Evolutionary conservation across 2,888 invertebrate genomes (phyloP), one percentile per base, ranked within the genome.

Genomic region (Polydrusus cervinus): DNA sequence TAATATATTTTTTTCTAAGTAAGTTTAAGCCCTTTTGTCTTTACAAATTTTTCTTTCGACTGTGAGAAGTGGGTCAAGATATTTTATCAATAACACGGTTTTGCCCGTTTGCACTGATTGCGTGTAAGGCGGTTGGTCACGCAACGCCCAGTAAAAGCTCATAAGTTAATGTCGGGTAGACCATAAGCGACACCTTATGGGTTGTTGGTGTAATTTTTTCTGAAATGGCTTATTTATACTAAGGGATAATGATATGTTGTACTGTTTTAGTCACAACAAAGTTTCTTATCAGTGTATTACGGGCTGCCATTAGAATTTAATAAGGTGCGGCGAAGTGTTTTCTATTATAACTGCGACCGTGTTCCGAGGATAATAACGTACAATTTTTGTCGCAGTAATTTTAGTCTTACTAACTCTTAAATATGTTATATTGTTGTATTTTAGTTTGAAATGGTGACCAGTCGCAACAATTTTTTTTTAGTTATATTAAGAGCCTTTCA

Each of bases 41-140:
- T n/a, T 5, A 10, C n/a, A 53, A 25, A 57, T 38, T 57, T 57
- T 57, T 3, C 57, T 57, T 34, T 57, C 57, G 16, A 14, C 5
- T 16, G 16, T 57, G 25, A 34, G 16, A 57, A 57, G 57, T 57
- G 57, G 57, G 57, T 57, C 57, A 57, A 57, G 57, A 57, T 57
- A 57, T 57, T 57, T 57, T 57, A 57, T 57, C 57, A 57, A 34
- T 57, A 57, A 57, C 57, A 38, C 34, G 38, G 38, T 57, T n/a
- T 9, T 38, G 57, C 34, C 34, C 38, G 38, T 53, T 53, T 53
- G 30, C 53, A 53, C 53, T 38, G 57, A 34, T 57, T 57, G 57
- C 57, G 57, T 57, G 57, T 16, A 10, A 38, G 13, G 10, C 57
- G 6, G 7, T 13, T 38, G 14, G 57, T 57, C 57, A 57, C 57